phyloP scores from a whole-genome alignment of 2,888 invertebrate species.

The Orthosia gothica region DNA sequence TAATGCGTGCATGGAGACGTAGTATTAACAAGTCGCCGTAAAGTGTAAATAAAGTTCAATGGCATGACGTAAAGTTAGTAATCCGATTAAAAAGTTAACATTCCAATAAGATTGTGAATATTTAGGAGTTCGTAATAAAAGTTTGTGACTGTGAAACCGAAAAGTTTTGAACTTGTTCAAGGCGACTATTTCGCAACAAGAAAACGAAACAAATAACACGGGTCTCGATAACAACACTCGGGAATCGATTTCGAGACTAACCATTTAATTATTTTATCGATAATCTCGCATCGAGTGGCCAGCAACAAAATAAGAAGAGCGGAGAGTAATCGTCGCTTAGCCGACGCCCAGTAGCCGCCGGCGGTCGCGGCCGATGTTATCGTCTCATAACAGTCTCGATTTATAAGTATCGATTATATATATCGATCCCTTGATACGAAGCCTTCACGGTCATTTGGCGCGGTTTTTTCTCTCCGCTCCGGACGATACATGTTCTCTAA shows the following conservation, averaged over 20 bases:
- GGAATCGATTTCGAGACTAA: slow-evolving; percentile 91
- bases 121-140: slow-evolving; percentile 55
- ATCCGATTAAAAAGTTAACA: slow-evolving; percentile 68
- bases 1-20: slow-evolving; percentile 35
- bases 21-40: slow-evolving; percentile 35
- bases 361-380: slow-evolving; percentile 89
- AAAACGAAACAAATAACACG: slow-evolving; percentile 88
- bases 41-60: slow-evolving; percentile 37
- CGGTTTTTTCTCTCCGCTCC: slow-evolving; percentile 81
- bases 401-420: slow-evolving; percentile 91
- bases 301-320: slow-evolving; percentile 87
- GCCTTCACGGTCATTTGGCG: slow-evolving; percentile 88
- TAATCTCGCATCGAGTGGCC: slow-evolving; percentile 89
- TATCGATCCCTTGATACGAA: slow-evolving; percentile 87
- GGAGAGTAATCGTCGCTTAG: slow-evolving; percentile 90
- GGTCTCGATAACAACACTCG: slow-evolving; percentile 90
- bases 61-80: slow-evolving; percentile 59
- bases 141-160: slow-evolving; percentile 55
- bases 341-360: slow-evolving; percentile 90
- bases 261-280: slow-evolving; percentile 92
- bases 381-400: slow-evolving; percentile 91
- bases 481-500: slow-evolving; percentile 75
- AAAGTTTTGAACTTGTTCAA: slow-evolving; percentile 59
- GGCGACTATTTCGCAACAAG: slow-evolving; percentile 81
- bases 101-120: slow-evolving; percentile 62